These are phyloP conservation scores for Lycorma delicatula DNA, from an alignment of 1,140 invertebrate species.

Conservation along the genomic window DNA sequence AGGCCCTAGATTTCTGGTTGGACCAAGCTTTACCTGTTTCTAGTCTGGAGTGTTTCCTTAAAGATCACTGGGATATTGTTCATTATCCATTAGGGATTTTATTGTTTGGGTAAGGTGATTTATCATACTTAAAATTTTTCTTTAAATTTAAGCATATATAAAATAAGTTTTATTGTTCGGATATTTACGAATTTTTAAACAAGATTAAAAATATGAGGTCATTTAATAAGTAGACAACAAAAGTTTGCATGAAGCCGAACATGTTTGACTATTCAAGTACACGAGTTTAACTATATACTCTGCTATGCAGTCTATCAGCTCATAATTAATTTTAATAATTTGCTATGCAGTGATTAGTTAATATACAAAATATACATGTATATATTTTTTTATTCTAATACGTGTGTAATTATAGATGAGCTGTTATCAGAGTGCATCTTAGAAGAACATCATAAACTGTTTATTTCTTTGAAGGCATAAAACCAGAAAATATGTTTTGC, in stretches of 20 bases:
- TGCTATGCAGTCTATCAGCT: too few species aligned
- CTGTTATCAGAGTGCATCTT: too few species aligned
- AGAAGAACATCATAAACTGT: too few species aligned
- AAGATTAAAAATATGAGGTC: neutral
- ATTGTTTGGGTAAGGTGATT: constrained; percentile 38
- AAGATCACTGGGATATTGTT: constrained; percentile 41
- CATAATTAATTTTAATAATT: too few species aligned
- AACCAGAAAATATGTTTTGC: too few species aligned
- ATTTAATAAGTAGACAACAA: neutral
- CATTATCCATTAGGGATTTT: constrained; percentile 40
- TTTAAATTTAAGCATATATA: neutral
- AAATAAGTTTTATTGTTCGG: neutral
- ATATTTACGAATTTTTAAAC: neutral
- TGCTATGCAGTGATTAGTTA: too few species aligned
- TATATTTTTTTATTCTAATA: too few species aligned
- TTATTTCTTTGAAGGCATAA: too few species aligned
- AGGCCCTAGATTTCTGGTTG: constrained; percentile 41
- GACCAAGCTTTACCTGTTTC: constrained; percentile 36
- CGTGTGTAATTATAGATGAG: too few species aligned
- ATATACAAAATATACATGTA: too few species aligned
- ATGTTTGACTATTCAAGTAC: neutral
- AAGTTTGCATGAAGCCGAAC: neutral
- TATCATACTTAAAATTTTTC: neutral
- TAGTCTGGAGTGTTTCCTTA: constrained; percentile 37
- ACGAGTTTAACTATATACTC: too few species aligned